Conservation (phyloP, 2,888 invertebrate genomes). For the Erynnis tages region DNA sequence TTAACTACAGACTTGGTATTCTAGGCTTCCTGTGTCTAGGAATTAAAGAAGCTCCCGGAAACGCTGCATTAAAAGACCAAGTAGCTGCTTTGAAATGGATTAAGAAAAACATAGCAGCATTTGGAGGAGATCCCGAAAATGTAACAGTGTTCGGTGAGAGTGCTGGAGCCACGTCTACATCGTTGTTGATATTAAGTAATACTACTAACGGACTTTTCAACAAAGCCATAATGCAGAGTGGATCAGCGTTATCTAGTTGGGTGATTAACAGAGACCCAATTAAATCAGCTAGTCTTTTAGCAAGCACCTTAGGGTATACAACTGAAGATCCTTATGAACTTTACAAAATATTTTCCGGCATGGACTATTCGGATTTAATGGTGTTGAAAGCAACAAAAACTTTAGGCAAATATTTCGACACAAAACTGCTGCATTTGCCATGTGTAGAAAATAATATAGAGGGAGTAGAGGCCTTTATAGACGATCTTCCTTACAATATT, state of each 20-base stretch:
- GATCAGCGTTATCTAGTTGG: slow-evolving; percentile 64
- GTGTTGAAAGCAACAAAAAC: slow-evolving; percentile 50
- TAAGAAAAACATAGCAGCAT: slow-evolving; percentile 65
- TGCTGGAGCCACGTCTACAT: slow-evolving; percentile 61
- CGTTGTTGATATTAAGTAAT: slow-evolving; percentile 56
- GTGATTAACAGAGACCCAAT: slow-evolving; percentile 61
- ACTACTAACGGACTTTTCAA: slow-evolving; percentile 59
- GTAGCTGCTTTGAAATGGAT: slow-evolving; percentile 71
- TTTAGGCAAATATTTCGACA: slow-evolving; percentile 60
- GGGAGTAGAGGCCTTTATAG: slow-evolving; percentile 56
- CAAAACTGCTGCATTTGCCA: slow-evolving; percentile 60
- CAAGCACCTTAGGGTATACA: slow-evolving; percentile 55
- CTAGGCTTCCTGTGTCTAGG: slow-evolving; percentile 68
- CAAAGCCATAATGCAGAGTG: slow-evolving; percentile 67
- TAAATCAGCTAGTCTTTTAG: slow-evolving; percentile 57
- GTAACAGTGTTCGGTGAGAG: slow-evolving; percentile 72
- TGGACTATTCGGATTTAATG: slow-evolving; percentile 49
- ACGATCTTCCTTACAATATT: slow-evolving; percentile 64
- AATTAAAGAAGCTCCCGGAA: slow-evolving; percentile 69
- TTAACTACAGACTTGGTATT: slow-evolving; percentile 68
- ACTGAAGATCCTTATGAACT: slow-evolving; percentile 60
- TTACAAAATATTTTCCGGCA: slow-evolving; percentile 55
- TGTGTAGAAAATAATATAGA: slow-evolving; percentile 61
- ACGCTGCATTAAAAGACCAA: slow-evolving; percentile 70
- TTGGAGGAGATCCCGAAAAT: slow-evolving; percentile 70